Evolutionary conservation across 2,797 vertebrate species (phyloP).

Genomic region (Acridotheres tristis): DNA sequence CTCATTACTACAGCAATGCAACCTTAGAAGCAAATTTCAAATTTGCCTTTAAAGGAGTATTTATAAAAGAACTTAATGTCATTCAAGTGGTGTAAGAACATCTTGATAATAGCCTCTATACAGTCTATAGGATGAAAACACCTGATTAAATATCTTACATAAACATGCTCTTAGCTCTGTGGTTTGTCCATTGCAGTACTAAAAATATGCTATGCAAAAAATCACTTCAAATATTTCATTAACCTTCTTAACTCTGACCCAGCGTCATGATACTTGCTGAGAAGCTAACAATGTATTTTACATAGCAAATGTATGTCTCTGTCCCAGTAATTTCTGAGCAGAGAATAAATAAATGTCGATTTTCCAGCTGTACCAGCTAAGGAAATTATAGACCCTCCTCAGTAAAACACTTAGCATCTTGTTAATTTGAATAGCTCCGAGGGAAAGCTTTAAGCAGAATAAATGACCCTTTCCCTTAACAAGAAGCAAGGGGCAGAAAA

Average conservation of each 20-base stretch:
- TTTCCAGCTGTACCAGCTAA: conserved; percentile 53
- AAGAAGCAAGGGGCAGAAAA: conserved; percentile 7
- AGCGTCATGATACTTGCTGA: not conserved
- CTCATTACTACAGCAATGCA: not conserved
- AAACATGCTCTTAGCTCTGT: not conserved
- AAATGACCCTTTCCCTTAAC: conserved; percentile 23
- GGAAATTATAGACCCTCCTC: conserved; percentile 50
- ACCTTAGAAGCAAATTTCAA: not conserved
- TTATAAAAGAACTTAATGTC: not conserved
- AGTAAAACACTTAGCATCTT: conserved; percentile 29
- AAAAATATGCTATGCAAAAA: not conserved
- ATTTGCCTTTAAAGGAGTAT: not conserved
- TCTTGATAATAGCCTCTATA: not conserved
- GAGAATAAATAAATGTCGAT: conserved; percentile 3
- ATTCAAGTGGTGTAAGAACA: not conserved
- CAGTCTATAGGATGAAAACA: not conserved
- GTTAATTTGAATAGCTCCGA: conserved; percentile 32
- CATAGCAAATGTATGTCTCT: conserved; percentile 19
- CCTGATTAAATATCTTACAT: not conserved
- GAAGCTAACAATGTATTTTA: conserved; percentile 7
- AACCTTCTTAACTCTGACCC: conserved; percentile 28
- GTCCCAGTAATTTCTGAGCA: not conserved
- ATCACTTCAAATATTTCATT: conserved; percentile 32
- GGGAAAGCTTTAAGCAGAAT: conserved; percentile 20
- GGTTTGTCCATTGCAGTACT: not conserved